These are phyloP conservation scores for Desoria tigrina DNA, from an alignment of 2,888 invertebrate genomes.

Conservation along the genomic window DNA sequence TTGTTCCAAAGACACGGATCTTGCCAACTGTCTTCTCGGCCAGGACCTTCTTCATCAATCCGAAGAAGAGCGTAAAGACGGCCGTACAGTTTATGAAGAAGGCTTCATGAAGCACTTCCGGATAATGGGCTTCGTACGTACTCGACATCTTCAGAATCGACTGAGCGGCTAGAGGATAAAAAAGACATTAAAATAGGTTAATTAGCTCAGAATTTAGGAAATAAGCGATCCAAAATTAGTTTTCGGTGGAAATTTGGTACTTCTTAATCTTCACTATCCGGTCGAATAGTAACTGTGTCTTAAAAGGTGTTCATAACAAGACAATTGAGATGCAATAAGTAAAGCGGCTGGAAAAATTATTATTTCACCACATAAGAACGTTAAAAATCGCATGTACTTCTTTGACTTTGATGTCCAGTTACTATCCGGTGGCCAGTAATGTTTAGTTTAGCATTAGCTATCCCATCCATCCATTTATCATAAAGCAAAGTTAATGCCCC, in stretches of 20 bases:
- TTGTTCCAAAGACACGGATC: constrained; percentile 20
- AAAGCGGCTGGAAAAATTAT: no score
- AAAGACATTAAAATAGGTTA: neutral
- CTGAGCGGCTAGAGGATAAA: constrained; percentile 15
- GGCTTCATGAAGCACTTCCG: constrained; percentile 22
- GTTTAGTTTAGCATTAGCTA: no score
- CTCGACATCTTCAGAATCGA: constrained; percentile 4
- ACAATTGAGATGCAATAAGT: no score
- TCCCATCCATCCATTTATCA: no score
- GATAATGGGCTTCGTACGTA: constrained; percentile 30
- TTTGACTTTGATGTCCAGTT: no score
- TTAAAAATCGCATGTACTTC: no score
- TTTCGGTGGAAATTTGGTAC: neutral
- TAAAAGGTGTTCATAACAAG: no score
- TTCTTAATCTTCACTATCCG: neutral
- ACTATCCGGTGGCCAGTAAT: no score
- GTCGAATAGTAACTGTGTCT: no score
- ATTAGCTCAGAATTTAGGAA: neutral
- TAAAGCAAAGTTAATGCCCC: no score
- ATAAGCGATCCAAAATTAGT: no score
- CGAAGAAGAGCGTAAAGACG: constrained; percentile 20
- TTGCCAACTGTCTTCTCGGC: constrained; percentile 25
- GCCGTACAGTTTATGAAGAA: constrained; percentile 25
- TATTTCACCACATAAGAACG: no score
- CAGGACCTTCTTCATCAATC: constrained; percentile 21